Percentiles rank a stretch among this genome's conserved stretches.
phyloP scores from a whole-genome alignment of 2,797 vertebrate species.

The Neosilurus hyrtlii region DNA sequence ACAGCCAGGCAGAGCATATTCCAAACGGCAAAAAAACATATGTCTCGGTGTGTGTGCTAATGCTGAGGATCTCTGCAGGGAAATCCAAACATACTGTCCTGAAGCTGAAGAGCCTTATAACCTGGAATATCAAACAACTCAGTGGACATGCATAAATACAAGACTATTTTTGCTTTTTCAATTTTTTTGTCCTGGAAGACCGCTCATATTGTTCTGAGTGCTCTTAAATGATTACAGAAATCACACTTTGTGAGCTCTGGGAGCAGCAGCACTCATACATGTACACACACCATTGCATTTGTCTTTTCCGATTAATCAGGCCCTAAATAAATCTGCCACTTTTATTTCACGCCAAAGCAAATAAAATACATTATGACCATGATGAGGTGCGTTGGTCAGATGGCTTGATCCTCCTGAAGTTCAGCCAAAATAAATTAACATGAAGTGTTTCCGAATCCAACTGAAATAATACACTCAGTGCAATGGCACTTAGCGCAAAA shows the following conservation, averaged over 20 bases:
- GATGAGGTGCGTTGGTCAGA: constrained; percentile 31
- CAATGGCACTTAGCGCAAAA: constrained; percentile 30
- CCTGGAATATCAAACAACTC: constrained; percentile 37
- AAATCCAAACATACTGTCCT: constrained; percentile 28
- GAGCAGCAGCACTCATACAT: constrained; percentile 36
- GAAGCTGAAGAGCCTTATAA: constrained; percentile 50
- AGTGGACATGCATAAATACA: constrained; percentile 11
- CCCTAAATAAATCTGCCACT: constrained; percentile 47
- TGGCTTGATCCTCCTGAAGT: constrained; percentile 21
- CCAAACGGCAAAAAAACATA: constrained; percentile 8
- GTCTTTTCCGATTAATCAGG: constrained; percentile 42
- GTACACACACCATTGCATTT: constrained; percentile 27
- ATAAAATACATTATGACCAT: constrained; percentile 38
- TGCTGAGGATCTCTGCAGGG: constrained; percentile 24
- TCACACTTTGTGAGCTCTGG: constrained; percentile 58
- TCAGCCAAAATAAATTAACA: constrained; percentile 46
- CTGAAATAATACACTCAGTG: constrained; percentile 35
- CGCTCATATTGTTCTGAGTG: constrained; percentile 30
- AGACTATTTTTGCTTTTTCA: constrained; percentile 18
- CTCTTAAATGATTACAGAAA: constrained; percentile 55
- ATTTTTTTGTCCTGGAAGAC: constrained; percentile 23
- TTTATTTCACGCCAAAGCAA: constrained; percentile 36
- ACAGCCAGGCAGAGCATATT: constrained; percentile 20
- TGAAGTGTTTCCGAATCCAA: constrained; percentile 43
- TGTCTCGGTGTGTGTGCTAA: constrained; percentile 25